Evolutionary conservation across 2,888 invertebrate genomes (phyloP).

Genomic region (Dicyrtomina minuta): DNA sequence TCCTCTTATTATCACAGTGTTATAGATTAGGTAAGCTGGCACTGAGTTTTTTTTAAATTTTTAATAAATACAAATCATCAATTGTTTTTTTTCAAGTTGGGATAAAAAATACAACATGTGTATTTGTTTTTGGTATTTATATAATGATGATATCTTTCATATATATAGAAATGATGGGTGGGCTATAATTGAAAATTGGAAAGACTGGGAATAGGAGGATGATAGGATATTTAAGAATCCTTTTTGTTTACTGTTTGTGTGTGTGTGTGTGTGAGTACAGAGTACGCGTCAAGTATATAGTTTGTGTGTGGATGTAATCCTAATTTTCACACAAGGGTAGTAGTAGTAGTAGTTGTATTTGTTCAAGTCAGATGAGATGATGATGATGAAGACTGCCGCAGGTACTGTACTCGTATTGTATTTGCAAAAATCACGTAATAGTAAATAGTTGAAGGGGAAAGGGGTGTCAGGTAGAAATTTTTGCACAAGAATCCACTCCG

Average conservation of each 20-base stretch:
- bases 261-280: background rate
- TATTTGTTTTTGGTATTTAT: background rate
- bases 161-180: no score
- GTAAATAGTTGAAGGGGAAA: slow-evolving; percentile 26
- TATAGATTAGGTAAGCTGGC: slow-evolving; percentile 10
- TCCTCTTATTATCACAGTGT: slow-evolving; percentile 18
- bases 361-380: background rate
- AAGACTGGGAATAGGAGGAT: background rate
- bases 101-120: background rate
- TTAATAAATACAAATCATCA: no score
- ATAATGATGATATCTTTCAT: no score
- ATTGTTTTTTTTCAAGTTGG: background rate
- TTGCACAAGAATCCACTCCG: slow-evolving; percentile 51
- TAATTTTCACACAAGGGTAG: slow-evolving; percentile 9
- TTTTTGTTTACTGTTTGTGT: background rate
- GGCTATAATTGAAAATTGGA: background rate
- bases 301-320: slow-evolving; percentile 1
- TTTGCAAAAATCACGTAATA: slow-evolving; percentile 32
- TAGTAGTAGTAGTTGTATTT: slow-evolving; percentile 5
- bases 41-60: slow-evolving; percentile 3
- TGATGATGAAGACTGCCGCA: slow-evolving; percentile 36
- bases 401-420: slow-evolving; percentile 37
- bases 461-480: slow-evolving; percentile 47
- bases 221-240: background rate
- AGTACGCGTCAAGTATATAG: background rate